Evolutionary conservation across 53 echinoderm and acorn worm genomes (phyloP), one percentile per base, ranked within the genome.

Genomic region (Astropecten irregularis): DNA sequence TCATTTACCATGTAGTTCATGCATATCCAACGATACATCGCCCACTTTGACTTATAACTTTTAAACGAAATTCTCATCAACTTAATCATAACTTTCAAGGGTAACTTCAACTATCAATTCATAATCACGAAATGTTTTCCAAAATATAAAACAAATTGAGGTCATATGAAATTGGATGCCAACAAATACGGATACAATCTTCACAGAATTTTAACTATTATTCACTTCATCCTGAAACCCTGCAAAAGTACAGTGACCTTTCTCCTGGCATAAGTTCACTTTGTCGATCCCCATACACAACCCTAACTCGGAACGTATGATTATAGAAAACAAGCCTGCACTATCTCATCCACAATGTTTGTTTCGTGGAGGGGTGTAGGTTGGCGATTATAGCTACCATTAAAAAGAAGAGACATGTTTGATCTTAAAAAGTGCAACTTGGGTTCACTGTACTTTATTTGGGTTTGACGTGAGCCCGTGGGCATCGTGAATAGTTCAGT

Each of bases 401-500:
- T 71, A 55, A 74, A 27, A 74, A 55, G 56, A 57, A 55, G 74
- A 57, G 20, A 57, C 58, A 33, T 74, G 54, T 55, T 56, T 20
- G 74, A 51, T 55, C 74, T 28, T 51, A 18, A 74, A 58, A 74
- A 74, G 74, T 74, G 74, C 74, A 74, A 57, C 74, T 39, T 39
- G 15, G 29, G 74, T 74, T 74, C 74, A 57, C 58, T 74, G 74
- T 74, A 74, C 74, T 74, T 74, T 73, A 73, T 54, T 74, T 40
- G 55, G 56, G 40, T 16, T 40, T 38, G 71, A 33, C 32, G n/a
- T 28, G 32, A 49, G 27, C 57, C 56, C 28, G 69, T 40, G 42
- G 26, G 69, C 49, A 46, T 20, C 29, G 69, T 69, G 25, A 55
- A 29, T 74, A 53, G 56, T 35, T 13, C 46, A 71, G 53, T 21